These are phyloP conservation scores for Caprella mutica DNA, from an alignment of 2,888 invertebrate species.

Conservation along the genomic window DNA sequence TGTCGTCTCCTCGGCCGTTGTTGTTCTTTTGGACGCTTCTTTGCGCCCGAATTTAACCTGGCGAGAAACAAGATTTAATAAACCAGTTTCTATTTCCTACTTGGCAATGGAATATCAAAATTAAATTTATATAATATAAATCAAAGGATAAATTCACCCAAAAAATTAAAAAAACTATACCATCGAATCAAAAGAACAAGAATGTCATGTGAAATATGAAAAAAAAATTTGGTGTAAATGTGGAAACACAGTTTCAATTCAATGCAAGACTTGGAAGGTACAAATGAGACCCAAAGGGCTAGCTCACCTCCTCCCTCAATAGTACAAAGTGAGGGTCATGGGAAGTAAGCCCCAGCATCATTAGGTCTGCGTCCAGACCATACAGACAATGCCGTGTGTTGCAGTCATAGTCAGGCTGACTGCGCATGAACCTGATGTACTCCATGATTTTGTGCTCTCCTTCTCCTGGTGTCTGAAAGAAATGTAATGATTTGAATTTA, in stretches of 20 bases:
- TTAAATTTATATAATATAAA: not conserved
- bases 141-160: not conserved
- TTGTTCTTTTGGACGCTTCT: slow-evolving; percentile 40
- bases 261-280: too few species aligned
- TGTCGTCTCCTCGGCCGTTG: slow-evolving; percentile 74
- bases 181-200: not conserved
- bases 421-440: slow-evolving; percentile 72
- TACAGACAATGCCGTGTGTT: slow-evolving; percentile 93
- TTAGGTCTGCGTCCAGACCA: slow-evolving; percentile 93
- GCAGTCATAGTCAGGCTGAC: slow-evolving; percentile 70
- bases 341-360: slow-evolving; percentile 88
- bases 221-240: not conserved
- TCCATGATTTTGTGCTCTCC: slow-evolving; percentile 89
- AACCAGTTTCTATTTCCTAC: too few species aligned
- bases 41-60: slow-evolving; percentile 54
- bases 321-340: slow-evolving; percentile 93
- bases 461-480: slow-evolving; percentile 67
- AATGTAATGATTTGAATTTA: not conserved
- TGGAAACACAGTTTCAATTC: too few species aligned
- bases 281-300: too few species aligned
- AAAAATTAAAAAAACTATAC: not conserved
- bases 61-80: too few species aligned
- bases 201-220: not conserved
- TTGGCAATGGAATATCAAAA: not conserved
- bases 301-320: slow-evolving; percentile 78